phyloP scores from a whole-genome alignment of 1,140 invertebrate genomes.

The Drosophila serrata region DNA sequence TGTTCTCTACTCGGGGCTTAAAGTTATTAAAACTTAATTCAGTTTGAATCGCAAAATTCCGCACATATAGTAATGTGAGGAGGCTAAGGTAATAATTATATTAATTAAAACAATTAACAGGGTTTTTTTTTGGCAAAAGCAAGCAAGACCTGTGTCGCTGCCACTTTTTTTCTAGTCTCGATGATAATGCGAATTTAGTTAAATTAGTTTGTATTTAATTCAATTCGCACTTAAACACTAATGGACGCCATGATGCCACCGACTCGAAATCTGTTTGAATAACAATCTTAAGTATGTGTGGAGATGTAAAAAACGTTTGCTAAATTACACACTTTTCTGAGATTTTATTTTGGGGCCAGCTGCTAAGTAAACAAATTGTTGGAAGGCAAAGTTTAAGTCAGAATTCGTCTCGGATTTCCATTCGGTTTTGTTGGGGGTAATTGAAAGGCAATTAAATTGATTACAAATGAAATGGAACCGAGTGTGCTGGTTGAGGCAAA shows the following conservation, averaged over 20 bases:
- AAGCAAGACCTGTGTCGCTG: slow-evolving; percentile 22
- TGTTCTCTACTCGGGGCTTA: slow-evolving; percentile 6
- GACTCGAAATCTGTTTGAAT: slow-evolving; percentile 26
- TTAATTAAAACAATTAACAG: slow-evolving; percentile 51
- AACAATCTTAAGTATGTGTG: slow-evolving; percentile 49
- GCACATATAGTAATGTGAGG: not conserved
- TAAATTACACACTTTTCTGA: slow-evolving; percentile 5
- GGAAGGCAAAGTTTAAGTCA: slow-evolving; percentile 5
- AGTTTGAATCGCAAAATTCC: not conserved
- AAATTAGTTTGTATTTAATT: slow-evolving; percentile 81
- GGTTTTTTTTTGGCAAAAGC: not conserved
- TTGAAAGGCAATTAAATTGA: slow-evolving; percentile 27
- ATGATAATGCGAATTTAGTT: slow-evolving; percentile 58
- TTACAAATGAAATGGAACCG: slow-evolving; percentile 6
- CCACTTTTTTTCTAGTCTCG: slow-evolving; percentile 27
- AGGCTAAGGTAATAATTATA: slow-evolving; percentile 30
- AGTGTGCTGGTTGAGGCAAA: not conserved
- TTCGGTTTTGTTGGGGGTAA: slow-evolving; percentile 14
- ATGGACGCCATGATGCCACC: slow-evolving; percentile 51
- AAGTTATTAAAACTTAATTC: slow-evolving; percentile 11
- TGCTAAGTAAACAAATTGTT: slow-evolving; percentile 5
- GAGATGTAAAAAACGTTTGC: not conserved
- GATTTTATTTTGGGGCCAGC: slow-evolving; percentile 6
- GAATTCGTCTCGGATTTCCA: slow-evolving; percentile 1
- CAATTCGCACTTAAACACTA: slow-evolving; percentile 63